Evolutionary conservation across 1,140 invertebrate genomes (phyloP), one percentile per base, ranked within the genome.

Genomic region (Pinna nobilis): DNA sequence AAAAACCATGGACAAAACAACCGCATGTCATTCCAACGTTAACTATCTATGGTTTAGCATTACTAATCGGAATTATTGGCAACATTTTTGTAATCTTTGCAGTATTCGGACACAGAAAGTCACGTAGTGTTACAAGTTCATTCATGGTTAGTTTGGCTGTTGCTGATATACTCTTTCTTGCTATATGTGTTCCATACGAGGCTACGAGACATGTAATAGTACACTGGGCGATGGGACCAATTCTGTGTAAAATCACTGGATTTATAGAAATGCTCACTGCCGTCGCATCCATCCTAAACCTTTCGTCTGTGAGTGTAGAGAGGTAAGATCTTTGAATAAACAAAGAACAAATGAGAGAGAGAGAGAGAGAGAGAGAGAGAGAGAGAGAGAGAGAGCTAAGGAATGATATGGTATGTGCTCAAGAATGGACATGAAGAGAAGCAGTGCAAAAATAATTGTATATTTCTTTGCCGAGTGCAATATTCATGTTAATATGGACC

Each of bases 91-190:
- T 98, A 1, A 95, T 96, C 80, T 91, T 94, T 15, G 96, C 96
- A 0, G 95, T 98, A 6, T 94, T 95, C 70, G 90, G 94, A 39
- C 96, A 96, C 84, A 92, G 93, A 35, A 91, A 92, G 1, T 95
- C 97, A 93, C 90, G 94, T 47, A 96, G 94, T 86, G 95, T 97
- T 5, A 98, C 96, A 0, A 97, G 97, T 87, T 95, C 95, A 83
- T 96, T 97, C 87, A 95, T 98, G 78, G 94, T 96, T 13, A 98
- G 97, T 86, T 89, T 98, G 76, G 96, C 97, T 0, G 90, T 96
- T 1, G 96, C 96, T 0, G 96, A 98, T 87, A 93, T 98, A 60
- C 91, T 98, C 81, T 96, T 98, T 67, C 93, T 98, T 60, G 81
- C 97, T 11, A 92, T 97, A 64, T 98, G 96, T 86, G 90, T 97